A percentile compares a stretch with the other conserved stretches of the same genome.
These are phyloP conservation scores for Accipiter cooperii DNA, from an alignment of 2,113 vertebrate genomes.

Conservation along the genomic window DNA sequence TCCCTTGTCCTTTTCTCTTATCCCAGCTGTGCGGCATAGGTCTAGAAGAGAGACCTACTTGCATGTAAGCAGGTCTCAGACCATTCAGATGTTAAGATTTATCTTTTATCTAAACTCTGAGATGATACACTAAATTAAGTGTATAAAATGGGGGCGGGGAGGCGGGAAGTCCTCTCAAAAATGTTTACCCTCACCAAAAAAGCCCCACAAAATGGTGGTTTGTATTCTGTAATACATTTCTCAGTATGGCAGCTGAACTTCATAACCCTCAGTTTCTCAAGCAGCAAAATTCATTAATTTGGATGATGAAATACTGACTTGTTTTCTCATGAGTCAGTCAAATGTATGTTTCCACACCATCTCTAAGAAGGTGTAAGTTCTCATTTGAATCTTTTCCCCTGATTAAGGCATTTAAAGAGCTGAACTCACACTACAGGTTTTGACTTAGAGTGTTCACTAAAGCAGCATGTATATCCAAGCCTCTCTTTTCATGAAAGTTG, in stretches of 20 bases:
- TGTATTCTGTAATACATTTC: background rate
- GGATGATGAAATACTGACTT: background rate
- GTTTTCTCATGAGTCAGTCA: background rate
- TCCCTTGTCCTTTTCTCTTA: background rate
- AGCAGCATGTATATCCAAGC: background rate
- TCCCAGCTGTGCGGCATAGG: fast-evolving
- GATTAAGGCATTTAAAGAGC: background rate
- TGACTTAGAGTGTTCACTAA: background rate
- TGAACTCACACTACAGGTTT: background rate
- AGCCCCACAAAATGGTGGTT: background rate
- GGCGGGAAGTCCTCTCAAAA: background rate
- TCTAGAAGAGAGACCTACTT: background rate
- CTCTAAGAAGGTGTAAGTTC: background rate
- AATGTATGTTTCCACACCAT: background rate
- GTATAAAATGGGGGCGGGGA: background rate
- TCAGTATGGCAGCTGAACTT: background rate
- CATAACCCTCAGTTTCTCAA: background rate
- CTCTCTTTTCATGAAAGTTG: background rate
- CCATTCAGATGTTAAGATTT: background rate
- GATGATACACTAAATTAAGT: background rate
- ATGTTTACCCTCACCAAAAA: background rate
- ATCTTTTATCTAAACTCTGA: background rate
- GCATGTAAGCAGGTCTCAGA: background rate
- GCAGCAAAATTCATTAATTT: background rate
- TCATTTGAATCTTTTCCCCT: background rate